Conservation (phyloP, 2,113 vertebrate genomes). For the Ageneiosus marmoratus region DNA sequence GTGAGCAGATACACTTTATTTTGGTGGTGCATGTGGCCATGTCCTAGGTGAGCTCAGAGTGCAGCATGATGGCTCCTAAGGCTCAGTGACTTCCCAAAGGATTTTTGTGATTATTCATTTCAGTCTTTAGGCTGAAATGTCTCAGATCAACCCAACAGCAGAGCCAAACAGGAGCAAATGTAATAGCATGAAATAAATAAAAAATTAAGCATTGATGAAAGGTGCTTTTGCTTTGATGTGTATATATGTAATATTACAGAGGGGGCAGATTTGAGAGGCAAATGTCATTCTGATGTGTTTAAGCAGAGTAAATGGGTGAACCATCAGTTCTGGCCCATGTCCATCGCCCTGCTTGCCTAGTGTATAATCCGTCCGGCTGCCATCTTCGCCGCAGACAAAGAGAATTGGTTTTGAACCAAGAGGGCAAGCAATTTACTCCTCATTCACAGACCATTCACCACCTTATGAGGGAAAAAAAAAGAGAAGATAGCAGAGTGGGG, state of each 20-base stretch:
- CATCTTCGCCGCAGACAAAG: constrained; percentile 19
- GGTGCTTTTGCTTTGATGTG: not conserved
- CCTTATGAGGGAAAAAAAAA: constrained; percentile 46
- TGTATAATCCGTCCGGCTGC: constrained; percentile 44
- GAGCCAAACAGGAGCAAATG: not conserved
- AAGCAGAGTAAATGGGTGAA: not conserved
- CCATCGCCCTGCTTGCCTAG: constrained; percentile 27
- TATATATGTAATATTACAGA: not conserved
- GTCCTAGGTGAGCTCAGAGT: not conserved
- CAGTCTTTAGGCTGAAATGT: not conserved
- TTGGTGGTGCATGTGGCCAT: not conserved
- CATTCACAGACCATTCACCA: constrained; percentile 52
- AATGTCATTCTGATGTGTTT: constrained; percentile 26
- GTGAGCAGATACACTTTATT: not conserved
- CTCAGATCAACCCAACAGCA: not conserved
- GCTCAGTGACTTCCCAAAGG: no score
- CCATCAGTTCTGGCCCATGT: constrained; percentile 15
- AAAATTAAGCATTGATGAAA: not conserved
- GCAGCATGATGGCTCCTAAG: not conserved
- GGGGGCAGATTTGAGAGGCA: constrained; percentile 26
- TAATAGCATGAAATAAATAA: not conserved
- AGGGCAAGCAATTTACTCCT: constrained; percentile 65
- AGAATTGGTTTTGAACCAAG: constrained; percentile 57
- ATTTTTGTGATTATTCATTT: no score
- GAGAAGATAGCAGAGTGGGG: constrained; percentile 14